phyloP scores from a whole-genome alignment of 2,888 invertebrate genomes.

The Odiellus spinosus region DNA sequence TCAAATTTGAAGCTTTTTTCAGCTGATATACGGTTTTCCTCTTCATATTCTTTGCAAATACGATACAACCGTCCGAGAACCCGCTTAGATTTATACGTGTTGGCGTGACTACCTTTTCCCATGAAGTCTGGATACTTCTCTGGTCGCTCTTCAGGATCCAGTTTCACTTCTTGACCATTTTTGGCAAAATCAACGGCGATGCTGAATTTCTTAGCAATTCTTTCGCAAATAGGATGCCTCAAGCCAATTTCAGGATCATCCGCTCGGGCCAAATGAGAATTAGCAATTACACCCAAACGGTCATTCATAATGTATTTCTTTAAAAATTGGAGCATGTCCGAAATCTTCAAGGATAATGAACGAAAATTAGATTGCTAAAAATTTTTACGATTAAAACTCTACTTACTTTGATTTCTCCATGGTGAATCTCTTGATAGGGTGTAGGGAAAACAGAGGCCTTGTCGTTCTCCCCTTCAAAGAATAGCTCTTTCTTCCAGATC shows the following conservation, averaged over 20 bases:
- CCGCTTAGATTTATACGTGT: slow-evolving; percentile 16
- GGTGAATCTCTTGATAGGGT: too few relatives aligned
- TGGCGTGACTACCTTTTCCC: slow-evolving; percentile 16
- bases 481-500: slow-evolving; percentile 26
- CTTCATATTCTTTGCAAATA: slow-evolving; percentile 10
- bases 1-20: too few relatives aligned
- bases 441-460: too few relatives aligned
- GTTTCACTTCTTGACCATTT: slow-evolving; percentile 13
- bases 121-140: slow-evolving; percentile 20
- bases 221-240: slow-evolving; percentile 10
- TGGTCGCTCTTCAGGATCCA: slow-evolving; percentile 12
- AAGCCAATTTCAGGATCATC: slow-evolving; percentile 16
- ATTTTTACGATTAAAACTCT: too few relatives aligned
- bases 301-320: slow-evolving; percentile 15
- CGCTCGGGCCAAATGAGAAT: slow-evolving; percentile 19
- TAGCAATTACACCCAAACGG: slow-evolving; percentile 18
- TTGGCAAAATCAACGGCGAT: slow-evolving; percentile 19
- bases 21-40: too few relatives aligned
- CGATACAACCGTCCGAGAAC: slow-evolving; percentile 17
- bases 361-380: too few relatives aligned
- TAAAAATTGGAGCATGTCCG: slow-evolving; percentile 18
- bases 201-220: slow-evolving; percentile 15
- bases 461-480: slow-evolving; percentile 19
- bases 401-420: too few relatives aligned
- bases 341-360: slow-evolving; percentile 9